Conservation (phyloP, 2,113 vertebrate genomes). For the Perca flavescens region DNA sequence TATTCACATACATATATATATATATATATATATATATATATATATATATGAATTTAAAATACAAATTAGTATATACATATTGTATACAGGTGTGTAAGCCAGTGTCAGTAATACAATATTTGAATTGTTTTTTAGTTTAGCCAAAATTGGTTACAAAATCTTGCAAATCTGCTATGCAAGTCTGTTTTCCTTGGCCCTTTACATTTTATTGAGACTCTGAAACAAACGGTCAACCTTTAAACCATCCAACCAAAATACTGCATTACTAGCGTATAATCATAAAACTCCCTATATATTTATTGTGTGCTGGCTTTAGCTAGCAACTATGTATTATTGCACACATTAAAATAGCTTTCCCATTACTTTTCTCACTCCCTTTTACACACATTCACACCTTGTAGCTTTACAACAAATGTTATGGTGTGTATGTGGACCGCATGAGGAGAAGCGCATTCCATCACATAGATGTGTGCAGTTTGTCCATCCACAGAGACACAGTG, state of each 20-base stretch:
- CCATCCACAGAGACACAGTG: conserved; percentile 37
- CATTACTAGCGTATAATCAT: not conserved
- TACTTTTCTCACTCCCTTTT: not conserved
- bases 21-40: no score
- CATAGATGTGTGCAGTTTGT: conserved; percentile 2
- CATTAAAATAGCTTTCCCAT: not conserved
- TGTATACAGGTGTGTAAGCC: not conserved
- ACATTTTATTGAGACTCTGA: not conserved
- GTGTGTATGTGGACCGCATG: not conserved
- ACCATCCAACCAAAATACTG: not conserved
- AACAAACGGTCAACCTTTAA: not conserved
- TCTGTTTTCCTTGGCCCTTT: not conserved
- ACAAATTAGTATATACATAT: not conserved
- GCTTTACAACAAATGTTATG: not conserved
- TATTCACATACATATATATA: not conserved
- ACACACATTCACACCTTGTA: not conserved
- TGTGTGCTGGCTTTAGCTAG: not conserved
- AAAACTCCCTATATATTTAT: not conserved
- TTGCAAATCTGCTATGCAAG: not conserved
- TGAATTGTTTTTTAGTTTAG: not conserved
- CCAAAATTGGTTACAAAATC: not conserved
- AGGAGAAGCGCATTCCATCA: not conserved
- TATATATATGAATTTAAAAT: not conserved
- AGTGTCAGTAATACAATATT: not conserved
- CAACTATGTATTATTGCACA: not conserved